Conservation (phyloP, 2,888 invertebrate genomes). For the Baronia brevicornis region DNA sequence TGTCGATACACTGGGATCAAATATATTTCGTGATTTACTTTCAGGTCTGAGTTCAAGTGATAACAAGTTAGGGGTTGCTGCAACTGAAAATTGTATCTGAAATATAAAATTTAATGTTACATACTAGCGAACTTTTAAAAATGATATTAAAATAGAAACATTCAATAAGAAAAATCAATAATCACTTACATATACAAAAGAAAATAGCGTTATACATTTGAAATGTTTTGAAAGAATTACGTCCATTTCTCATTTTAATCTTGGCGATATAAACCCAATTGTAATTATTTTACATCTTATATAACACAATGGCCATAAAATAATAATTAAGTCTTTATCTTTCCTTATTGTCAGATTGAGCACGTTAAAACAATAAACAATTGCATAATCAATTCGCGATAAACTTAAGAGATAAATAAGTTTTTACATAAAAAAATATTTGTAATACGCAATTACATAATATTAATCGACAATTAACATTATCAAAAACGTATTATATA, state of each 20-base stretch:
- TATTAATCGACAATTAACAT: too few relatives aligned
- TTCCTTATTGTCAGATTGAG: conserved; percentile 7
- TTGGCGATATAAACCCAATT: conserved; percentile 2
- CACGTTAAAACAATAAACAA: conserved; percentile 12
- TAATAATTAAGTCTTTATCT: conserved; percentile 12
- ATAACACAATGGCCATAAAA: conserved; percentile 5
- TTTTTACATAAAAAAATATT: too few relatives aligned
- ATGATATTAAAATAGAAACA: background rate
- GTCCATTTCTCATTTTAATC: background rate
- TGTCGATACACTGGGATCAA: conserved; percentile 1
- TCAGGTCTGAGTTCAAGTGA: background rate
- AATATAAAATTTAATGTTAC: background rate
- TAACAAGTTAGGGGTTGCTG: conserved; percentile 8
- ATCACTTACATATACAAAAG: conserved; percentile 8
- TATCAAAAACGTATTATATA: too few relatives aligned
- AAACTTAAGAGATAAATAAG: too few relatives aligned
- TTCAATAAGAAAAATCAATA: conserved; percentile 1
- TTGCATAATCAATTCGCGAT: conserved; percentile 2
- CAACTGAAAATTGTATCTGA: conserved; percentile 11
- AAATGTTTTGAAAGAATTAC: background rate
- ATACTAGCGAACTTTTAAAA: background rate
- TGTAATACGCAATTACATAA: too few relatives aligned
- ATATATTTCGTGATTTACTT: background rate
- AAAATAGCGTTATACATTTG: conserved; percentile 1
- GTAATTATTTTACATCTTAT: conserved; percentile 2